phyloP scores from a whole-genome alignment of 2,797 vertebrate genomes.

The Lemur catta region DNA sequence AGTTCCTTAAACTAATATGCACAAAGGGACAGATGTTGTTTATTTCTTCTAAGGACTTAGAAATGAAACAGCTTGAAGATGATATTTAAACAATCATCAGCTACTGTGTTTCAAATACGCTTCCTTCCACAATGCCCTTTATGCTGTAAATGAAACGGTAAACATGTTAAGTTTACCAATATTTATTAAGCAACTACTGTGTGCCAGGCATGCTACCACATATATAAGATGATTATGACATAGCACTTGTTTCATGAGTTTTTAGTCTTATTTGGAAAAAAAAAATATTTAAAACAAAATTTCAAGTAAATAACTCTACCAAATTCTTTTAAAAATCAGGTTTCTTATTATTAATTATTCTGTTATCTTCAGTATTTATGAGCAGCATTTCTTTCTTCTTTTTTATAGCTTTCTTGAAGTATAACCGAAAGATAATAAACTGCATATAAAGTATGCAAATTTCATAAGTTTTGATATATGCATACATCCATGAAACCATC shows the following conservation, averaged over 20 bases:
- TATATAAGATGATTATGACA: neutral
- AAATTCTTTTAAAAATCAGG: neutral
- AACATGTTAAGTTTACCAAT: neutral
- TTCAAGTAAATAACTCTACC: neutral
- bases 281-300: neutral
- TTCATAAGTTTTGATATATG: neutral
- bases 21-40: constrained; percentile 68
- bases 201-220: neutral
- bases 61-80: constrained; percentile 63
- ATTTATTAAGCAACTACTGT: neutral
- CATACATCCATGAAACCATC: neutral
- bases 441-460: neutral
- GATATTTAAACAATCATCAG: constrained; percentile 43
- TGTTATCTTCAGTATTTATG: neutral
- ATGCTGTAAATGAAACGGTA: neutral
- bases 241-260: neutral
- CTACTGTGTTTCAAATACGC: neutral
- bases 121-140: constrained; percentile 21
- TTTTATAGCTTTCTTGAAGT: neutral
- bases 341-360: neutral
- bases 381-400: neutral
- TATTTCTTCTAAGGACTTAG: constrained; percentile 39
- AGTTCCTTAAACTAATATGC: constrained; percentile 42
- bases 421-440: neutral
- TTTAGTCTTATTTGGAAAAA: neutral